Evolutionary conservation across 1,140 invertebrate genomes (phyloP), one percentile per base, ranked within the genome.

Genomic region (Scaptodrosophila lebanonensis): DNA sequence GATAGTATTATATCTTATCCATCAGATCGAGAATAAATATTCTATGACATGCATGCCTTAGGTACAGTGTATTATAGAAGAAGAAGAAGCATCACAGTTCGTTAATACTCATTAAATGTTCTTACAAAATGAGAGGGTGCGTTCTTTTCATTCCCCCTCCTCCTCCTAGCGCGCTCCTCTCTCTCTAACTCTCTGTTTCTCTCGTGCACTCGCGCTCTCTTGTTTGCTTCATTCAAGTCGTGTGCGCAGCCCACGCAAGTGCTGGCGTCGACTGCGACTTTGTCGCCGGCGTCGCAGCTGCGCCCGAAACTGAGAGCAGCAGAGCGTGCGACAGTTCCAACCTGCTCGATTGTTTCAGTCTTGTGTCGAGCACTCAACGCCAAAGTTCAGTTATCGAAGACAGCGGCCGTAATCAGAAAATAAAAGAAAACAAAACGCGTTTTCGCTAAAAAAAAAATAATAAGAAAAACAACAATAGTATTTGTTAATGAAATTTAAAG

Each of bases 301-400:
- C 43, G 43, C 8, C 62, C 38, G 44, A 42, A 20, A 42, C 35
- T 30, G n/a, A 32, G n/a, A n/a, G n/a, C n/a, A n/a, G n/a, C n/a
- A n/a, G n/a, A n/a, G n/a, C n/a, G n/a, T n/a, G n/a, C n/a, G n/a
- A n/a, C n/a, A n/a, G n/a, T n/a, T n/a, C n/a, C n/a, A n/a, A n/a
- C n/a, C n/a, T n/a, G n/a, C n/a, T n/a, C n/a, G n/a, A 47, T 40
- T 33, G 16, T 25, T 59, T 73, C 75, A 79, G 75, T 79, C 73
- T 79, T 79, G 75, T 79, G 75, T 79, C 75, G 75, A 82, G 56
- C 60, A 53, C 69, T 61, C 52, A 59, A 53, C 48, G 44, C 52
- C 65, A 38, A 35, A 69, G 73, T 77, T 61, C 68, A 40, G 73
- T 48, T 45, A 50, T 79, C 75, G 75, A 79, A 79, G 61, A 82